Evolutionary conservation across 2,888 invertebrate species (phyloP).

Genomic region (Latrodectus elegans): DNA sequence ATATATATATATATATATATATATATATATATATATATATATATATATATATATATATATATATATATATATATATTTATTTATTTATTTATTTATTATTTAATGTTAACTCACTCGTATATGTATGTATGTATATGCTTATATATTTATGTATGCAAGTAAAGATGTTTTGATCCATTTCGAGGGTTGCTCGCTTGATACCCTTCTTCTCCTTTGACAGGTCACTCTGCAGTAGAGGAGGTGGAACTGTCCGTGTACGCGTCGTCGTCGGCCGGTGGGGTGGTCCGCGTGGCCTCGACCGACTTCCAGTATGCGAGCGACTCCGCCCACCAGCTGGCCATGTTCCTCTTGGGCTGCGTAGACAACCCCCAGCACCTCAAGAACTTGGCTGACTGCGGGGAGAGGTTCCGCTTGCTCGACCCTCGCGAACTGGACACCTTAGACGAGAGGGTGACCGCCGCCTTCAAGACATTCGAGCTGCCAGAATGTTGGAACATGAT

Average conservation of each 20-base stretch:
- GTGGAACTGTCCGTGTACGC: constrained; percentile 46
- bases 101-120: too few species aligned
- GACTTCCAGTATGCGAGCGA: constrained; percentile 55
- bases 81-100: too few species aligned
- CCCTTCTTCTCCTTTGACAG: constrained; percentile 11
- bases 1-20: too few species aligned
- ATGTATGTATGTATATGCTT: too few species aligned
- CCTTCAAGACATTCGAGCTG: constrained; percentile 46
- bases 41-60: too few species aligned
- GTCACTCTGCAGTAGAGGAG: constrained; percentile 44
- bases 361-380: constrained; percentile 31
- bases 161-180: too few species aligned
- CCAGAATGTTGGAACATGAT: constrained; percentile 66
- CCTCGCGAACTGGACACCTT: constrained; percentile 36
- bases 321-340: constrained; percentile 66
- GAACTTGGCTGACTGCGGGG: constrained; percentile 39
- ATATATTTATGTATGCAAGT: too few species aligned
- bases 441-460: constrained; percentile 52
- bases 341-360: constrained; percentile 52
- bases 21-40: too few species aligned
- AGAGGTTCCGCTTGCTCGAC: constrained; percentile 14
- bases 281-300: constrained; percentile 27
- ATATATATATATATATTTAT: too few species aligned
- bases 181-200: neutral
- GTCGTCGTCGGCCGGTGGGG: constrained; percentile 13